Conservation (phyloP, 2,888 invertebrate genomes). For the Drepanosiphum platanoidis region DNA sequence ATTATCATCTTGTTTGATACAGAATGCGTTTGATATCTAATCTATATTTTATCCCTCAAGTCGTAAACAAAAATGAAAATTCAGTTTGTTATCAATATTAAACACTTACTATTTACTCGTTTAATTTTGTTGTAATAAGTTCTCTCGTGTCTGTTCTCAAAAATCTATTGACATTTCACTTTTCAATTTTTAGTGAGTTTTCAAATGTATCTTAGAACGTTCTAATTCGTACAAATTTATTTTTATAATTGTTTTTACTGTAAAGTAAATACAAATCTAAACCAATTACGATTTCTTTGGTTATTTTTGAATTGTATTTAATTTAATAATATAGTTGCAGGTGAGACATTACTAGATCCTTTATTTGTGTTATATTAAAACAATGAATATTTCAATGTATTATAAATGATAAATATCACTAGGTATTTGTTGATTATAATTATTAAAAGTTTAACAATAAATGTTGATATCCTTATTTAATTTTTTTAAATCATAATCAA, state of each 20-base stretch:
- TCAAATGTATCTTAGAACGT: no score
- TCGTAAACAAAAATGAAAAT: conserved; percentile 12
- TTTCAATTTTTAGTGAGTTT: no score
- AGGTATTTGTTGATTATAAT: no score
- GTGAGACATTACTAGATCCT: no score
- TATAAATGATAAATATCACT: no score
- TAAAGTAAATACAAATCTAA: conserved; percentile 1
- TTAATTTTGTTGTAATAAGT: no score
- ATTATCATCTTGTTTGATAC: background rate
- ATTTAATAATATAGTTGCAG: background rate
- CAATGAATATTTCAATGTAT: no score
- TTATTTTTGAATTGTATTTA: background rate
- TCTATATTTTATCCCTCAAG: no score
- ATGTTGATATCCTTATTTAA: no score
- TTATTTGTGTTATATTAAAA: no score
- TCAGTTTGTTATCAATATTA: background rate
- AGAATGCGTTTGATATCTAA: background rate
- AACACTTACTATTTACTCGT: background rate
- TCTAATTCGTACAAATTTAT: background rate
- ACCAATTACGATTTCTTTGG: background rate
- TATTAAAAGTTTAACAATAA: no score
- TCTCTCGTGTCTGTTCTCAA: background rate
- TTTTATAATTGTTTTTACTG: background rate
- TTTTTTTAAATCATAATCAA: no score
- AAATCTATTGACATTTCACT: background rate